Base-by-base conservation (phyloP, 2,113 vertebrate genomes). In the Octodon degus region DNA sequence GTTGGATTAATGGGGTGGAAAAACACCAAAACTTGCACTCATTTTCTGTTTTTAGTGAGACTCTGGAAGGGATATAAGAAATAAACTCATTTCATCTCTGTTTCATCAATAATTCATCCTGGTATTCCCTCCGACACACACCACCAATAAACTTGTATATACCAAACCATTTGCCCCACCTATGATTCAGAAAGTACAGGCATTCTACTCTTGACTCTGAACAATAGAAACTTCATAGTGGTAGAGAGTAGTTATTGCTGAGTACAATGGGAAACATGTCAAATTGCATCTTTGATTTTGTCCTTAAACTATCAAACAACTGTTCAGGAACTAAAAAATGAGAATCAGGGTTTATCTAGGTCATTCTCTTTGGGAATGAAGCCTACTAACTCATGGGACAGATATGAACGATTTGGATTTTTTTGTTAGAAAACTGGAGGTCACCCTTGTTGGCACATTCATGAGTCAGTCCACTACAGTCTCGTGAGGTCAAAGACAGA, bases 181-280 rank as follows among this genome's bases (percentile, higher is more conserved):
- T 80, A 86, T 84, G 63, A 14, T 83, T 65, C 6, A 63, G 85
- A 90, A 82, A 79, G 53, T 53, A 40, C 65, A 6, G 4, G 20
- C 25, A 82, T 88, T 97, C 40, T 86, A 47, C 88, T 96, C 43
- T 92, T 76, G 20, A 90, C 53, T 92, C 79, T n/a, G 55, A 92
- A 30, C 30, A 90, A 62, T 27, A 60, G 74, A 82, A 68, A 95
- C 79, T 89, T 53, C 47, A 11, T 20, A 74, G 62, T 24, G 22
- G 1, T 25, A 13, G 16, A 72, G 62, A 27, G 60, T 24, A 43
- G 16, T 37, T 27, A 24, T 93, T 89, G 13, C 34, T 43, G 81
- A 85, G n/a, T 27, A 7, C 60, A 79, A 27, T 40, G 22, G 5
- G 47, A 27, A 90, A 92, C 30, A 27, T 58, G 65, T 89, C 68